These are phyloP conservation scores for Drosophila longiperda DNA, from an alignment of 2,888 invertebrate genomes.

Conservation along the genomic window DNA sequence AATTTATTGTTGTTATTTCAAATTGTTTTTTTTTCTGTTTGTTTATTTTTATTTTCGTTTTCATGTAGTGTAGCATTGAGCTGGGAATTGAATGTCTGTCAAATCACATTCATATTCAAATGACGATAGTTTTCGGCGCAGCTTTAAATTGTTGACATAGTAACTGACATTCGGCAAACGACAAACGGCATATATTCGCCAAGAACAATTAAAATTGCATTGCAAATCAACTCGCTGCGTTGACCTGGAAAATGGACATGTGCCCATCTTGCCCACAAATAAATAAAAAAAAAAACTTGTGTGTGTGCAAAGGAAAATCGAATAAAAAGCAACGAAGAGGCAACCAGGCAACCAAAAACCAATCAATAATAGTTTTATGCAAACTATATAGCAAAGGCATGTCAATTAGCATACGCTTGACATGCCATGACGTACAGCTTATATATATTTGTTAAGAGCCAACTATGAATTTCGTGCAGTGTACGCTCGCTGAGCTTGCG, in stretches of 20 bases:
- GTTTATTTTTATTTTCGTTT: conserved; percentile 41
- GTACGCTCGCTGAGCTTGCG: conserved; percentile 26
- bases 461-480: conserved; percentile 16
- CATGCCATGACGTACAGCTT: conserved; percentile 45
- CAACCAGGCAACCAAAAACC: conserved; percentile 50
- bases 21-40: conserved; percentile 38
- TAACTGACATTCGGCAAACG: conserved; percentile 17
- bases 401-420: conserved; percentile 55
- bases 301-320: conserved; percentile 8
- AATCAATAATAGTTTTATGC: conserved; percentile 48
- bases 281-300: conserved; percentile 1
- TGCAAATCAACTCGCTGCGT: conserved; percentile 13
- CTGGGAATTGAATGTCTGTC: conserved; percentile 48
- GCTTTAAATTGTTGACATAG: conserved; percentile 32
- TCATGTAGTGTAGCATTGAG: conserved; percentile 49
- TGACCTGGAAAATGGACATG: conserved; percentile 33
- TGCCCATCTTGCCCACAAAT: conserved; percentile 1
- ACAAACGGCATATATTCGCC: conserved; percentile 10
- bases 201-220: conserved; percentile 17
- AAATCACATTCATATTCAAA: conserved; percentile 50
- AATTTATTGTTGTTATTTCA: conserved; percentile 21
- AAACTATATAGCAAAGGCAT: conserved; percentile 34
- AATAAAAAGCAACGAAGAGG: conserved; percentile 24
- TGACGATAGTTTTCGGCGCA: conserved; percentile 38
- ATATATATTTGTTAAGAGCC: conserved; percentile 49